Conservation (phyloP, 1,140 invertebrate species). For the Radopholus similis region DNA sequence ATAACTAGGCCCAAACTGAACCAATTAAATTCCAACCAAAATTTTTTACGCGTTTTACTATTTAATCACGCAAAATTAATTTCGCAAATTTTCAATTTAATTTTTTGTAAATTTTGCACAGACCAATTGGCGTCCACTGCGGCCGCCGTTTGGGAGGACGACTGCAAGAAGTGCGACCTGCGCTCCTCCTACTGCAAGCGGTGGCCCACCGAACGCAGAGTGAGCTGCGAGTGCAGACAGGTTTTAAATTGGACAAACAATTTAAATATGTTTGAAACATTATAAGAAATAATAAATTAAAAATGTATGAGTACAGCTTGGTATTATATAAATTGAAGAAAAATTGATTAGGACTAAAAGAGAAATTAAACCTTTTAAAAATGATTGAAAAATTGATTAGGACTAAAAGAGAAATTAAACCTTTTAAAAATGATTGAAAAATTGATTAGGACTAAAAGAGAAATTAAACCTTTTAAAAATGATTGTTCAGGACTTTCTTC, state of each 20-base stretch:
- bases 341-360: too few species aligned
- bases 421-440: not conserved
- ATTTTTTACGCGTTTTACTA: too few species aligned
- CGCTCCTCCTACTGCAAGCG: constrained; percentile 59
- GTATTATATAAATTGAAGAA: too few species aligned
- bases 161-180: constrained; percentile 54
- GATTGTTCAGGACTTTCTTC: constrained; percentile 22
- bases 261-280: too few species aligned
- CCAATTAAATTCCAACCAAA: too few species aligned
- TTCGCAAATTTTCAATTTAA: not conserved
- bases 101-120: not conserved
- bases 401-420: too few species aligned
- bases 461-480: not conserved
- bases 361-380: too few species aligned
- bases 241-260: constrained; percentile 37
- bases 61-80: too few species aligned
- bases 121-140: not conserved
- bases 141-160: not conserved
- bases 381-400: too few species aligned
- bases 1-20: too few species aligned
- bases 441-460: not conserved
- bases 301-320: too few species aligned
- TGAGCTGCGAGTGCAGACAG: constrained; percentile 52
- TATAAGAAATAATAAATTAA: too few species aligned
- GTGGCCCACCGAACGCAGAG: constrained; percentile 39